Evolutionary conservation across 2,113 vertebrate genomes (phyloP).

Genomic region (Panthera uncia): DNA sequence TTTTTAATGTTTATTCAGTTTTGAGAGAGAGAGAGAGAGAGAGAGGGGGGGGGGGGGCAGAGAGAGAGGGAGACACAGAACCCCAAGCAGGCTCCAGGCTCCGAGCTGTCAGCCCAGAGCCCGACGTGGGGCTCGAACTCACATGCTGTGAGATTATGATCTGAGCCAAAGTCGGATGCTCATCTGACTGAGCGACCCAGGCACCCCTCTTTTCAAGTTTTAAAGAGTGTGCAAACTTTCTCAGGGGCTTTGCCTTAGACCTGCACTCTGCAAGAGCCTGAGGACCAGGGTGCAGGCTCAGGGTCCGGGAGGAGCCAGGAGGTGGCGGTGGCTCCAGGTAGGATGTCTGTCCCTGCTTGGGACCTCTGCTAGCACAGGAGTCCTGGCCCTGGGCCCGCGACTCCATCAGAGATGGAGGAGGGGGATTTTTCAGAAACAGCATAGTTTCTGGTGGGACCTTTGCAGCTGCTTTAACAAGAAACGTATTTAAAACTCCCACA

Average conservation of each 20-base stretch:
- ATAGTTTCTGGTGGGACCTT: constrained; percentile 7
- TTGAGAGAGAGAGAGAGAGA: no score
- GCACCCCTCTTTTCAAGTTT: background rate
- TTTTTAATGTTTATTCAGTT: no score
- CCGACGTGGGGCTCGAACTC: no score
- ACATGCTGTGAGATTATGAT: no score
- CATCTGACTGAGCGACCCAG: no score
- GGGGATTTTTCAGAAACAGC: background rate
- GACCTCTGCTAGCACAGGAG: background rate
- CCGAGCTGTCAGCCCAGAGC: no score
- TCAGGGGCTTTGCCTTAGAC: background rate
- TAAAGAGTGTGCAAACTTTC: background rate
- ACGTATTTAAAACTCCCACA: background rate
- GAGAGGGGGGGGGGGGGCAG: no score
- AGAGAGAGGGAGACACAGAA: no score
- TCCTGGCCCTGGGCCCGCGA: background rate
- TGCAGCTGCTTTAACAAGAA: background rate
- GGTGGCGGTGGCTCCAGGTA: accelerated
- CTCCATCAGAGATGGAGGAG: background rate
- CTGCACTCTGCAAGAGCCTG: accelerated
- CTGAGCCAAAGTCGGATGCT: no score
- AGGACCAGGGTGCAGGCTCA: background rate
- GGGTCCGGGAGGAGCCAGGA: background rate
- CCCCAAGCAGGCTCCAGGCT: no score
- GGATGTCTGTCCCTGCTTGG: background rate